These are phyloP conservation scores for Chrysogorgia sp. DNA, from an alignment of 92 coral and sea anemone species.

Conservation along the genomic window DNA sequence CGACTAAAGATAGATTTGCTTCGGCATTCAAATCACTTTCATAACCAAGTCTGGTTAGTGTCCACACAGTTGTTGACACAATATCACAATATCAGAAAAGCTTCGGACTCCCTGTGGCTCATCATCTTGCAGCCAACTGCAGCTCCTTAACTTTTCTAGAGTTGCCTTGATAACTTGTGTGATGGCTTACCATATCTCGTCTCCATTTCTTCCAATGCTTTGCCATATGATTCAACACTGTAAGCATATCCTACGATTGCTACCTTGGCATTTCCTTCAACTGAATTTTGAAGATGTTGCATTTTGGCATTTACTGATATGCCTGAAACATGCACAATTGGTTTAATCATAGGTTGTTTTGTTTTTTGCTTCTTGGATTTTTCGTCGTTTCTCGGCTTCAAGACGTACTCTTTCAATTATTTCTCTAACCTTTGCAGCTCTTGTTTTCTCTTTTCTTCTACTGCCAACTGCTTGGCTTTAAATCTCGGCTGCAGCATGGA, in stretches of 20 bases:
- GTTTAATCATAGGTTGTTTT: neutral
- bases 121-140: slow-evolving; percentile 35
- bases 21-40: too few species aligned
- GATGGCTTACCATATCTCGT: slow-evolving; percentile 57
- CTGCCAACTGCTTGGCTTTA: slow-evolving; percentile 39
- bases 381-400: slow-evolving; percentile 29
- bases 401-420: slow-evolving; percentile 10
- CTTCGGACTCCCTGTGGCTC: slow-evolving; percentile 32
- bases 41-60: too few species aligned
- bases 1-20: slow-evolving; percentile 7
- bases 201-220: slow-evolving; percentile 52
- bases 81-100: slow-evolving; percentile 43
- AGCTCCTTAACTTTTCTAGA: slow-evolving; percentile 23
- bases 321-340: neutral
- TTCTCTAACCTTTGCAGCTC: neutral
- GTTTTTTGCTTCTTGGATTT: slow-evolving; percentile 27
- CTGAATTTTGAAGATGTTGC: slow-evolving; percentile 62
- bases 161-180: slow-evolving; percentile 43
- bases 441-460: slow-evolving; percentile 27
- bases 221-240: slow-evolving; percentile 54
- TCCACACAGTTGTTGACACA: slow-evolving; percentile 40
- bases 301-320: slow-evolving; percentile 35
- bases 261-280: slow-evolving; percentile 51
- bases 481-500: slow-evolving; percentile 41
- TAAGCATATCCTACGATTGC: slow-evolving; percentile 62